A percentile compares a stretch with the other conserved stretches of the same genome.
Conservation (phyloP, 2,888 invertebrate genomes). For the Lasioglossum calceatum region DNA sequence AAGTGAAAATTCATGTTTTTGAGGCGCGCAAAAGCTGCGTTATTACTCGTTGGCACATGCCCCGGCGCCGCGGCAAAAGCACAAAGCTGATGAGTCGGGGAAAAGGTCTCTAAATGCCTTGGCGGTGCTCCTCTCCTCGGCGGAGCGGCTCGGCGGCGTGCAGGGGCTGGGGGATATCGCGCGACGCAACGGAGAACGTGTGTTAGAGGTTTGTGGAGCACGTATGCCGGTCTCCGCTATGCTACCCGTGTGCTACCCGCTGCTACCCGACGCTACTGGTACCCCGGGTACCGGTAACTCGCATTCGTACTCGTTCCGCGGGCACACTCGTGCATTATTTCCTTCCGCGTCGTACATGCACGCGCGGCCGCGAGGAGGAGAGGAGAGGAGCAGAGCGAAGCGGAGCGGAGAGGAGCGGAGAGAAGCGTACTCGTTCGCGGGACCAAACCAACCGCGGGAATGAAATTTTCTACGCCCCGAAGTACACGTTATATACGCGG, state of each 20-base stretch:
- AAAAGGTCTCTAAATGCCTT: conserved; percentile 83
- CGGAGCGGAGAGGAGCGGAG: neutral
- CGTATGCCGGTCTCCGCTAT: conserved; percentile 53
- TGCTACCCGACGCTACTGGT: conserved; percentile 42
- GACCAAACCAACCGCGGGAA: conserved; percentile 79
- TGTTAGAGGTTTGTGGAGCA: conserved; percentile 66
- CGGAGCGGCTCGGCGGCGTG: conserved; percentile 62
- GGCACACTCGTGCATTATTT: conserved; percentile 66
- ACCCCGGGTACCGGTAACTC: conserved; percentile 76
- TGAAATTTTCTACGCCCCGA: conserved; percentile 77
- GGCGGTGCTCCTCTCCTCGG: conserved; percentile 67
- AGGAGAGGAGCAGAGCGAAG: neutral
- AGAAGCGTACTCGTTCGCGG: conserved; percentile 67
- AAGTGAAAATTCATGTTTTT: conserved; percentile 84
- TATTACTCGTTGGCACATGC: conserved; percentile 76
- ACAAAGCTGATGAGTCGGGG: conserved; percentile 84
- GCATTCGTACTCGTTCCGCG: conserved; percentile 72
- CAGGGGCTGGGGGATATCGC: conserved; percentile 12
- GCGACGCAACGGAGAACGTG: conserved; percentile 47
- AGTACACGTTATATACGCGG: conserved; percentile 53
- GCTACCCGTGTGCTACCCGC: neutral
- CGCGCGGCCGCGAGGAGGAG: conserved; percentile 29
- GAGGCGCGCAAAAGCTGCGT: conserved; percentile 78
- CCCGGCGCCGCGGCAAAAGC: conserved; percentile 74
- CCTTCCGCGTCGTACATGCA: conserved; percentile 56